Conservation (phyloP, 2,888 invertebrate species). For the Branchinecta sandiegonensis region DNA sequence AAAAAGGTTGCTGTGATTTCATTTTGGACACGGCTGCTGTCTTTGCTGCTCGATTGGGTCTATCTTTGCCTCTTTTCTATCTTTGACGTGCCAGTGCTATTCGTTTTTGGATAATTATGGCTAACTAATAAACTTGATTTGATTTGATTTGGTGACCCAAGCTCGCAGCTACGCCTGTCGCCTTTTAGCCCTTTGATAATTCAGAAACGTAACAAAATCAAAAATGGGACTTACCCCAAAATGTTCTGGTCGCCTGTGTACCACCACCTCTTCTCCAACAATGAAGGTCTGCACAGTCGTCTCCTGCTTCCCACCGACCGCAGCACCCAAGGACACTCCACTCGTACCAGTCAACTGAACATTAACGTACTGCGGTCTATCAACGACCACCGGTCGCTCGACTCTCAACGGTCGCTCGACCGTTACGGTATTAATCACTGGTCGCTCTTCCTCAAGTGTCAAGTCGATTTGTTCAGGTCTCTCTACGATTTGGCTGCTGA, state of each 20-base stretch:
- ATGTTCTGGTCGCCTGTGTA: background rate
- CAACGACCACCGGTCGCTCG: background rate
- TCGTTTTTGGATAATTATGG: too few species aligned
- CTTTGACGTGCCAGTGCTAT: too few species aligned
- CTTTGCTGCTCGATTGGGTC: too few species aligned
- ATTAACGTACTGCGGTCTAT: background rate
- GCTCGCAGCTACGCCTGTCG: too few species aligned
- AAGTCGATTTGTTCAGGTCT: background rate
- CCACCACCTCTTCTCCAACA: background rate
- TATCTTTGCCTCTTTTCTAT: too few species aligned
- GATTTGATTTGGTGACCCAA: too few species aligned
- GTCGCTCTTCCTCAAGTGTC: background rate
- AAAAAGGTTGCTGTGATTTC: too few species aligned
- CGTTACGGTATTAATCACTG: conserved; percentile 8
- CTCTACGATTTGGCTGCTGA: background rate
- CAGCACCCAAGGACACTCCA: background rate
- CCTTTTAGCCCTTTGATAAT: too few species aligned
- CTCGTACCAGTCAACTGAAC: background rate
- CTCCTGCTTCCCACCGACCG: background rate
- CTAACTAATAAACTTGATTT: too few species aligned
- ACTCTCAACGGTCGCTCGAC: background rate
- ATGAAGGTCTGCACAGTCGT: background rate
- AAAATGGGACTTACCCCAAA: too few species aligned
- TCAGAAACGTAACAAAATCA: too few species aligned
- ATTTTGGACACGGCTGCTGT: too few species aligned